Evolutionary conservation across 1,140 invertebrate species (phyloP), one percentile per base, ranked within the genome.

Genomic region (Matsumurasca onukii): DNA sequence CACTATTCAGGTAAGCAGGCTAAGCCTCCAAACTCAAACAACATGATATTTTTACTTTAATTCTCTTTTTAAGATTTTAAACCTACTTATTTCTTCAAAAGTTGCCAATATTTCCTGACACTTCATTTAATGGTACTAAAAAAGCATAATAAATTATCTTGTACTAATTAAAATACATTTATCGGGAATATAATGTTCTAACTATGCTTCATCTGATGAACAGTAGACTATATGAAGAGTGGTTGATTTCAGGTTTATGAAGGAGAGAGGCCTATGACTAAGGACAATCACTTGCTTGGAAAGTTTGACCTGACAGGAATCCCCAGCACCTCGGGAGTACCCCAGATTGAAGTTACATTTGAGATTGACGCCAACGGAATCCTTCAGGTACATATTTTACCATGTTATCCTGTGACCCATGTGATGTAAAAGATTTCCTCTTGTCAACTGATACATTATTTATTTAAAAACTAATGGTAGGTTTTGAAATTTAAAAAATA

Each of bases 341-440:
- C 97, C n/a, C 96, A 99, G 82, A 98, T 99, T 78, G 95, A 98
- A 82, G 97, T 99, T 1, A 98, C 96, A 0, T 99, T 99, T 77
- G 97, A 99, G 82, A 99, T 99, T 75, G 98, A 99, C 77, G 97
- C 97, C 48, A 99, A 99, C 78, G 97, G 97, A 82, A 99, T 99
- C 76, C 83, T 98, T 12, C 91, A 92, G 82, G 80, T 80, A 61
- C 71, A n/a, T 72, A 20, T 22, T 2, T n/a, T 31, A 29, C 22
- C 31, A 49, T 59, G 9, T n/a, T 63, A 9, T 5, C 24, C 22
- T 25, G 17, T 20, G 9, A 9, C 5, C 22, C 9, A 25, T 20
- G 51, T 55, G 17, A 55, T 55, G 51, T 25, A 22, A 25, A 20
- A 62, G 27, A 61, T 29, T 55, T 5, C 25, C 25, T 55, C 51